These are phyloP conservation scores for Vidua macroura DNA, from an alignment of 2,113 vertebrate genomes.

Conservation along the genomic window DNA sequence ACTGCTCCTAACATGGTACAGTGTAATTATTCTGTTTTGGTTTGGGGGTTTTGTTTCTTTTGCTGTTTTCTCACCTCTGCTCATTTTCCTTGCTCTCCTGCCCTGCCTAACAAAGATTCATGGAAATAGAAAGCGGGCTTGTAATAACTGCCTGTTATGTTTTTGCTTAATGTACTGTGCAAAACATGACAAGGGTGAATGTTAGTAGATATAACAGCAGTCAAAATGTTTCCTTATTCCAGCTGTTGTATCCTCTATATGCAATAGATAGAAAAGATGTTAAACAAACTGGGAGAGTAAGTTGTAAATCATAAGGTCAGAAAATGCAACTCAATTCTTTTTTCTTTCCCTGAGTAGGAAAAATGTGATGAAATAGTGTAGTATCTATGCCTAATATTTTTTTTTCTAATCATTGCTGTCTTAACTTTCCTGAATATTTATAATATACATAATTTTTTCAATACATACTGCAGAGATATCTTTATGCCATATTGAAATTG, in stretches of 20 bases:
- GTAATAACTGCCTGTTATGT: conserved; percentile 30
- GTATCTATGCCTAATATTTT: neutral
- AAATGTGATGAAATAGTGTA: neutral
- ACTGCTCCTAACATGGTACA: neutral
- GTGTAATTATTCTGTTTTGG: neutral
- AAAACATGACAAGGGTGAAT: conserved; percentile 29
- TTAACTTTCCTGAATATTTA: neutral
- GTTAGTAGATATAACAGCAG: neutral
- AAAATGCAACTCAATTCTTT: neutral
- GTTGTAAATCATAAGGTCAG: neutral
- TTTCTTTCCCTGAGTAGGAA: neutral
- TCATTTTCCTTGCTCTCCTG: neutral
- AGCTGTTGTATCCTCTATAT: neutral
- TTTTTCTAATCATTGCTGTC: neutral
- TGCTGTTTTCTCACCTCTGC: neutral
- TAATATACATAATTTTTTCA: neutral
- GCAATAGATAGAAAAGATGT: neutral
- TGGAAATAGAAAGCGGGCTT: neutral
- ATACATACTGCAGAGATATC: neutral
- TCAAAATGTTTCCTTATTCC: neutral
- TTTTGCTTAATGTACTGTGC: conserved; percentile 56
- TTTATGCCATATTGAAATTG: neutral
- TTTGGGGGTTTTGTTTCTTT: neutral
- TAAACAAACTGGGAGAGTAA: neutral
- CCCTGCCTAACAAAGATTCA: conserved; percentile 28